Base-by-base conservation (phyloP, 1,140 invertebrate species). In the Euura saliciscinereae region DNA sequence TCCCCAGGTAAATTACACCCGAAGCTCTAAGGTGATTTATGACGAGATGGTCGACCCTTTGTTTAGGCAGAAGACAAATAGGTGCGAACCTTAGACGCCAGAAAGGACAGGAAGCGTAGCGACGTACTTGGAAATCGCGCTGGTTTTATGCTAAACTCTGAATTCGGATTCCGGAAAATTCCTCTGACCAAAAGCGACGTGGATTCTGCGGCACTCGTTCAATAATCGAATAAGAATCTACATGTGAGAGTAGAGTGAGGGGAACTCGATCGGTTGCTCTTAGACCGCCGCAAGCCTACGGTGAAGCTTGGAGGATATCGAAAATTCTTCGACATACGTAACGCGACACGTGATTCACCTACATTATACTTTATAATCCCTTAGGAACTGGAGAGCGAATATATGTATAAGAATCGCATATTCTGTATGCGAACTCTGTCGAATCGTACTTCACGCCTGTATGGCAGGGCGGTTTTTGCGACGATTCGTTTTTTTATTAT, bases 1-100 rank as follows among this genome's bases (percentile, higher is more conserved):
- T n/a, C 51, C 51, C 8, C 51, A 59, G 51, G 51, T 59, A n/a
- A 59, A 59, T 59, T 59, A 59, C 51, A 59, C 51, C 6, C 8
- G 13, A 59, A n/a, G 51, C 51, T 59, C 51, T 59, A 8, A 59
- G 51, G 51, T 59, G 51, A 59, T 59, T 59, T 59, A 59, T 59
- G 10, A 59, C 51, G 51, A 11, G 51, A 5, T 59, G 51, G 51
- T n/a, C 13, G 51, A n/a, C 8, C 51, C 51, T 59, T 59, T 59
- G 51, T 59, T 59, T 59, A 6, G 51, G 3, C 51, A 3, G 8
- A 59, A 59, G 51, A 59, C 51, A 59, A 6, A 59, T 59, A 59
- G 51, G 51, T 11, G 13, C 51, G 13, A 59, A 59, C 51, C 51
- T 3, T 59, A n/a, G 8, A 59, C 8, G 51, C 8, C 51, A 59